phyloP scores from a whole-genome alignment of 2,113 vertebrate species.

The Oryzias melastigma region DNA sequence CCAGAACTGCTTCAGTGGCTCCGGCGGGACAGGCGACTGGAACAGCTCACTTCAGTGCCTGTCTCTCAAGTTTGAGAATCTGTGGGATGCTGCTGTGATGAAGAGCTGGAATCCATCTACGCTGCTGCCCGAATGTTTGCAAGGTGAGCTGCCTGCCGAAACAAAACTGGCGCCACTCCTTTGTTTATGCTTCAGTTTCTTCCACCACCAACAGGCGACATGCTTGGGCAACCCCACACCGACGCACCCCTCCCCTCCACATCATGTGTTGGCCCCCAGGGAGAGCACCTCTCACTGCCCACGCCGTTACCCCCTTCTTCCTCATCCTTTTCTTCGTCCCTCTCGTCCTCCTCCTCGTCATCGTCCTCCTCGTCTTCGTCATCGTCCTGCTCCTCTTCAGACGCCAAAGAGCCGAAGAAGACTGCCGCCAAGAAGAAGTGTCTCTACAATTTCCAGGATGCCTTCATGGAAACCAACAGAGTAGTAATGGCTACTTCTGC shows the following conservation, averaged over 20 bases:
- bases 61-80: constrained; percentile 92
- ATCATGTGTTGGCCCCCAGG: constrained; percentile 71
- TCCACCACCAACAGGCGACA: constrained; percentile 73
- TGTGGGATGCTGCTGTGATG: constrained; percentile 96
- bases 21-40: constrained; percentile 85
- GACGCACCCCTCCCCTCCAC: constrained; percentile 85
- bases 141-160: constrained; percentile 78
- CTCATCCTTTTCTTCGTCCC: constrained; percentile 57
- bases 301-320: constrained; percentile 52
- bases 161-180: not conserved
- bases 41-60: constrained; percentile 85
- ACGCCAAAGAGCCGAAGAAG: constrained; percentile 89
- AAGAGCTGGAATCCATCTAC: constrained; percentile 94
- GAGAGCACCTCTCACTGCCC: constrained; percentile 54
- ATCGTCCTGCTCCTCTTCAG: constrained; percentile 71
- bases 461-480: constrained; percentile 94
- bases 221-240: constrained; percentile 83
- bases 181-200: not conserved
- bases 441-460: constrained; percentile 97
- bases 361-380: constrained; percentile 67
- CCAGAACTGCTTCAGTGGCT: constrained; percentile 89
- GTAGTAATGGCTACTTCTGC: constrained; percentile 95
- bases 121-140: constrained; percentile 90
- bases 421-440: constrained; percentile 92
- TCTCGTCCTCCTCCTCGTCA: constrained; percentile 53